Evolutionary conservation across 2,797 vertebrate genomes (phyloP), one percentile per base, ranked within the genome.

Genomic region (Diplodus sargus): DNA sequence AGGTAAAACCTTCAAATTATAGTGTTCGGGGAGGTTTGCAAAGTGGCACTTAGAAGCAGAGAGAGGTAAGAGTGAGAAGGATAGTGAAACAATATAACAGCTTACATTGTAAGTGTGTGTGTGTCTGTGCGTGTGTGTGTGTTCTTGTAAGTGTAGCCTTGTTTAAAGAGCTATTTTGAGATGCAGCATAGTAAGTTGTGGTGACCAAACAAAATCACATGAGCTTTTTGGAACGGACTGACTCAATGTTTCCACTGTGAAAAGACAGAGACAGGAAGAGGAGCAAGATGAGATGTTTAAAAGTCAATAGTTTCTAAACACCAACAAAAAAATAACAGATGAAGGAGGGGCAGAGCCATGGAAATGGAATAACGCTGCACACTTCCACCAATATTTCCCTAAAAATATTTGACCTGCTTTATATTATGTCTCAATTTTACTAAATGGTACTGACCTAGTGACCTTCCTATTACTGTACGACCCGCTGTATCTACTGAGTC

Each of bases 171-270:
- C 90, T 94, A 93, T 93, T 93, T 92, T 88, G 68, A 81, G 73
- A 76, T 12, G 81, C 85, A 84, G 85, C 91, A 83, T 92, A 92
- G 90, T 93, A 92, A 93, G 90, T 81, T 88, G 90, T 85, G 91
- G 89, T 85, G 53, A 89, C 82, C 83, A 90, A 91, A 91, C 84
- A 88, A 87, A 93, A 92, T 92, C 89, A 92, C 92, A 91, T 88
- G 88, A 89, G 85, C 79, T 52, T 67, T 74, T 82, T 89, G 85
- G 78, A 86, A 75, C 49, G 4, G 79, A 28, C 85, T 91, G 89
- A 87, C 84, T 92, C 85, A 79, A 63, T 89, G 82, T 91, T 92
- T 91, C 86, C 90, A 91, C 82, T 85, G 87, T 78, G 70, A 86
- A 70, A 76, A 78, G 42, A 75, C 48, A 48, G 34, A 76, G 48